Evolutionary conservation across 2,888 invertebrate species (phyloP).

Genomic region (Tryphoninae sp.): DNA sequence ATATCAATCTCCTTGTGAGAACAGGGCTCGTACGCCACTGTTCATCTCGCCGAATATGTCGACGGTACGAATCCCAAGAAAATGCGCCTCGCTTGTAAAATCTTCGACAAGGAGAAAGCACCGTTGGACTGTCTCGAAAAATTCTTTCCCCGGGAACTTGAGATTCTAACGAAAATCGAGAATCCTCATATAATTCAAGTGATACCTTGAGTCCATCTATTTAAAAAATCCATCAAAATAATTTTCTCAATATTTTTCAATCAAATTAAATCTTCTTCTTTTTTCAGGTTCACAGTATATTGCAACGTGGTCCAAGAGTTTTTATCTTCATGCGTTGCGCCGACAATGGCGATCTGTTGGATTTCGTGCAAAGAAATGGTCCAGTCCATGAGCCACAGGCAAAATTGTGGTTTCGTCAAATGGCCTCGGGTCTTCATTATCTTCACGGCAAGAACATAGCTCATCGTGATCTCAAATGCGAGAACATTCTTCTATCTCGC

Average conservation of each 20-base stretch:
- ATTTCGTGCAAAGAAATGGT: slow-evolving; percentile 90
- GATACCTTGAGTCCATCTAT: neutral
- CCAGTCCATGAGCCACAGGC: slow-evolving; percentile 90
- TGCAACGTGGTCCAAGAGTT: slow-evolving; percentile 91
- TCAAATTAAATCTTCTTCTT: neutral
- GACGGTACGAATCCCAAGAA: slow-evolving; percentile 88
- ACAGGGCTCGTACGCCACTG: slow-evolving; percentile 94
- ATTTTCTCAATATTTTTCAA: neutral
- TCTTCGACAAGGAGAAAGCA: slow-evolving; percentile 94
- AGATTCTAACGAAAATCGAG: slow-evolving; percentile 93
- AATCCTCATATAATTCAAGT: slow-evolving; percentile 94
- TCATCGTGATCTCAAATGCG: slow-evolving; percentile 96
- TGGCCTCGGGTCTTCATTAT: slow-evolving; percentile 92
- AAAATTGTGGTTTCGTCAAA: slow-evolving; percentile 93
- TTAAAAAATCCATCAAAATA: neutral
- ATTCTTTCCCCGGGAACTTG: slow-evolving; percentile 96
- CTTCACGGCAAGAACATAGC: slow-evolving; percentile 92
- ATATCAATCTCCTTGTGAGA: slow-evolving; percentile 16
- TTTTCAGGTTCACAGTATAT: slow-evolving; percentile 91
- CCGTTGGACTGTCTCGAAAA: slow-evolving; percentile 94
- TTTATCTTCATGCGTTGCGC: slow-evolving; percentile 95
- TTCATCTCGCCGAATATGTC: slow-evolving; percentile 92
- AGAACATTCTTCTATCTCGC: slow-evolving; percentile 92
- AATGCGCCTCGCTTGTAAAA: slow-evolving; percentile 93
- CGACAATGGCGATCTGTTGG: slow-evolving; percentile 94